Base-by-base conservation (phyloP, 2,888 invertebrate species). In the Germaria angustata region DNA sequence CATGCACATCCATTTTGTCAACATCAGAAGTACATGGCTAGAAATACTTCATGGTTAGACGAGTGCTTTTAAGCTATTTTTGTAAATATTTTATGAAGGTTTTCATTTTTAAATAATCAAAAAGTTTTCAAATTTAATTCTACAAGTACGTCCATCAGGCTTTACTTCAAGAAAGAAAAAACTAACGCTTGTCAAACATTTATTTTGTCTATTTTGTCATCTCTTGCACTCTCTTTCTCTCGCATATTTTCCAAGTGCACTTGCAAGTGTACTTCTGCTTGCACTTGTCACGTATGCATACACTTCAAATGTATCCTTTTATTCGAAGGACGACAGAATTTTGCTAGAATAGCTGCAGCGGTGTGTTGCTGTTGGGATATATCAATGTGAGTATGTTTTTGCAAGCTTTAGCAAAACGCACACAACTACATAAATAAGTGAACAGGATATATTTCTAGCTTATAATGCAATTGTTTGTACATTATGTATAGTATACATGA, bases 281-380 rank as follows among this genome's bases (percentile, higher is more conserved):
- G 81, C 69, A 69, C 69, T 81, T 81, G 73, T 81, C 81, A 81
- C 81, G 81, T 81, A 73, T 73, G 59, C 57, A 76, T 20, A 49
- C 65, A 65, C 81, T 78, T 81, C 69, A 78, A 78, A 73, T 73
- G 78, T 78, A 81, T 81, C 78, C 72, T 78, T 68, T 57, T 49
- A 65, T 65, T 57, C 49, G 49, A 72, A 79, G 71, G 65, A 71
- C 57, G 71, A 72, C n/a, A 79, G 1, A 22, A 49, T 44, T 49
- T 69, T 72, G 49, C 17, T 57, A 61, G 22, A 53, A 51, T 44
- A 57, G 24, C 32, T 24, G 22, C 32, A 68, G 34, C 61, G n/a
- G 49, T 68, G 49, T 57, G 20, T 22, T 34, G 13, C 51, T 57
- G 20, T 66, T 49, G n/a, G 32, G 39, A 32, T 53, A 77, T 61